Evolutionary conservation across 1,140 invertebrate genomes (phyloP).

Genomic region (Vollenhovia emeryi): DNA sequence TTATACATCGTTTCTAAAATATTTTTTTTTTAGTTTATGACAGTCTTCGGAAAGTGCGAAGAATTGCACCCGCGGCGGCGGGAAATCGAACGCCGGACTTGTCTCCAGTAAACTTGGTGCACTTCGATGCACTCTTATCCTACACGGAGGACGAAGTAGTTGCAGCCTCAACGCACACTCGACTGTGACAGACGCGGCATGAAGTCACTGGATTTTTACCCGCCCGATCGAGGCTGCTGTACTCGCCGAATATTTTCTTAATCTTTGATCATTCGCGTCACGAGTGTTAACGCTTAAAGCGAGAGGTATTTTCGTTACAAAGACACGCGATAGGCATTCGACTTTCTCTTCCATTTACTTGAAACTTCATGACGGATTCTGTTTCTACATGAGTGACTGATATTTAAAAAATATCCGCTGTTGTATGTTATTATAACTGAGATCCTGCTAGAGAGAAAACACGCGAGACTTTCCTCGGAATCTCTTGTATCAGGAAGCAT

Average conservation of each 20-base stretch:
- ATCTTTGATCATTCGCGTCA: neutral
- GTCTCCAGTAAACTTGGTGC: constrained; percentile 24
- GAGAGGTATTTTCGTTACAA: neutral
- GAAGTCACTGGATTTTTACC: constrained; percentile 47
- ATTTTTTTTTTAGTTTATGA: neutral
- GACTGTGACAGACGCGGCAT: neutral
- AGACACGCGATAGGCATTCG: too few species aligned
- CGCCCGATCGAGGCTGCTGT: neutral
- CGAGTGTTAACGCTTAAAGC: neutral
- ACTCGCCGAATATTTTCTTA: constrained; percentile 42
- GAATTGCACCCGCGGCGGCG: neutral
- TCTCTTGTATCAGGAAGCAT: neutral
- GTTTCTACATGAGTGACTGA: neutral
- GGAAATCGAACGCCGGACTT: constrained; percentile 14
- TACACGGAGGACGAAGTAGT: constrained; percentile 1
- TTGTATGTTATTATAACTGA: neutral
- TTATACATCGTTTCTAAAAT: neutral
- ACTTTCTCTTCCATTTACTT: neutral
- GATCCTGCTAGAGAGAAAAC: neutral
- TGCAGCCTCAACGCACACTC: neutral
- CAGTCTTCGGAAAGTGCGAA: neutral
- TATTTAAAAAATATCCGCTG: neutral
- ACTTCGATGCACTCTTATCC: constrained; percentile 28
- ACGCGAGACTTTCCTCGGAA: neutral
- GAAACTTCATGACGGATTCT: neutral